Percentiles rank a stretch among this genome's conserved stretches.
Conservation (phyloP, 30 jellyfish, hydroid and myxozoan genomes). For the Cassiopea andromeda region DNA sequence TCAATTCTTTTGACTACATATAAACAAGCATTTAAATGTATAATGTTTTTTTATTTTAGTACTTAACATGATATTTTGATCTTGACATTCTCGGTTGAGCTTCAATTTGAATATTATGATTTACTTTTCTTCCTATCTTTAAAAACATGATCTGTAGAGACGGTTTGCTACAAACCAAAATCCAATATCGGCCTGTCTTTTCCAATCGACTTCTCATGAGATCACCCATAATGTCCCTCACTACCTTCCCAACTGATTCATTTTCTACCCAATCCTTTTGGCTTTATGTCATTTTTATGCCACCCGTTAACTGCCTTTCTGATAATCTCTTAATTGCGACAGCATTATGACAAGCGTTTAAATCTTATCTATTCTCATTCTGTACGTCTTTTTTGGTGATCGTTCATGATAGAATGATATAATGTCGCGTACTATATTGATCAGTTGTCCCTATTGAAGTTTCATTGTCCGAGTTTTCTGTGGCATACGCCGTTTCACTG, state of each 20-base stretch:
- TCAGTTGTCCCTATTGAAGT: not conserved
- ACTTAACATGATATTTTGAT: too few relatives aligned
- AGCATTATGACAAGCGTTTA: not conserved
- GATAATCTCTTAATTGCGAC: slow-evolving; percentile 1
- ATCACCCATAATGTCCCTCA: not conserved
- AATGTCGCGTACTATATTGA: not conserved
- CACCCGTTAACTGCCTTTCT: not conserved
- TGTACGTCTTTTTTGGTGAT: not conserved
- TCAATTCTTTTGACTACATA: too few relatives aligned
- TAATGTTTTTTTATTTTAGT: too few relatives aligned
- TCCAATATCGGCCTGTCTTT: slow-evolving; percentile 15
- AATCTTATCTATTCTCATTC: not conserved
- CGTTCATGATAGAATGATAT: not conserved
- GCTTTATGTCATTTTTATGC: not conserved
- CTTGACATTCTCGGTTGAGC: too few relatives aligned
- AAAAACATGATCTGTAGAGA: not conserved
- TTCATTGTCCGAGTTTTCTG: not conserved
- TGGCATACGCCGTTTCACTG: not conserved
- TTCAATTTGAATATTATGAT: too few relatives aligned
- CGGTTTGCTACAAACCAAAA: not conserved
- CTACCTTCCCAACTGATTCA: not conserved
- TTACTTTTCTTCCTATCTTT: too few relatives aligned
- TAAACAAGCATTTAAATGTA: too few relatives aligned
- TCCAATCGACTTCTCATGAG: slow-evolving; percentile 3
- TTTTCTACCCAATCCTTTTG: not conserved